Evolutionary conservation across 30 jellyfish, hydroid and myxozoan genomes (phyloP).

Genomic region (Rhopilema esculentum): DNA sequence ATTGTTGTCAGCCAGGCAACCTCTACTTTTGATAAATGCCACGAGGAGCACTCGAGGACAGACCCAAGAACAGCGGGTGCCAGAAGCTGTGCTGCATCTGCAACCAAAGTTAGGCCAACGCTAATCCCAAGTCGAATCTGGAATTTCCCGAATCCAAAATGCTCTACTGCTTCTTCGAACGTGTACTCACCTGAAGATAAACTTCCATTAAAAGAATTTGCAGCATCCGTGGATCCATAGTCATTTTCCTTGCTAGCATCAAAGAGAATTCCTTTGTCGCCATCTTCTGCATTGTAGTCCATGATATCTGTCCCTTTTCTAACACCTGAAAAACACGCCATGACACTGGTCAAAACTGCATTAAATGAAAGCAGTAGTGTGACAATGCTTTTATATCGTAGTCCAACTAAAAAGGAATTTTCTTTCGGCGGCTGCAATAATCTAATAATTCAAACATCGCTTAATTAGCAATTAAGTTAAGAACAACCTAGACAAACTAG

Average conservation of each 20-base stretch:
- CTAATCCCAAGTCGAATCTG: constrained; percentile 69
- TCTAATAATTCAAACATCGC: too few relatives aligned
- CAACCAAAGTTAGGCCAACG: constrained; percentile 55
- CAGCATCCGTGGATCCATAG: neutral
- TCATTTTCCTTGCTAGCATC: neutral
- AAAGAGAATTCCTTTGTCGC: neutral
- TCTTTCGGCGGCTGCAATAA: too few relatives aligned
- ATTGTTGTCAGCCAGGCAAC: constrained; percentile 76
- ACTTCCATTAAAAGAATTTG: neutral
- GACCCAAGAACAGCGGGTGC: constrained; percentile 67
- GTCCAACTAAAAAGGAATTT: too few relatives aligned
- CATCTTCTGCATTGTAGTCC: neutral
- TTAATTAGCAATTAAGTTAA: too few relatives aligned
- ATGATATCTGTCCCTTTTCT: neutral
- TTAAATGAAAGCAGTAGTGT: too few relatives aligned
- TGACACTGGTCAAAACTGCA: too few relatives aligned
- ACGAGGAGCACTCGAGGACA: constrained; percentile 52
- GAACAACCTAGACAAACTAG: too few relatives aligned
- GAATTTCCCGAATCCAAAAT: constrained; percentile 74
- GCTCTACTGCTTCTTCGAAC: constrained; percentile 75
- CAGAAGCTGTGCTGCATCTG: constrained; percentile 69
- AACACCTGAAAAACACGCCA: neutral
- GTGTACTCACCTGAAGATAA: constrained; percentile 34
- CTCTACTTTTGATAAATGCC: constrained; percentile 59
- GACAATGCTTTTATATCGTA: too few relatives aligned